Conservation (phyloP, 2,113 vertebrate genomes). For the Clinocottus analis region DNA sequence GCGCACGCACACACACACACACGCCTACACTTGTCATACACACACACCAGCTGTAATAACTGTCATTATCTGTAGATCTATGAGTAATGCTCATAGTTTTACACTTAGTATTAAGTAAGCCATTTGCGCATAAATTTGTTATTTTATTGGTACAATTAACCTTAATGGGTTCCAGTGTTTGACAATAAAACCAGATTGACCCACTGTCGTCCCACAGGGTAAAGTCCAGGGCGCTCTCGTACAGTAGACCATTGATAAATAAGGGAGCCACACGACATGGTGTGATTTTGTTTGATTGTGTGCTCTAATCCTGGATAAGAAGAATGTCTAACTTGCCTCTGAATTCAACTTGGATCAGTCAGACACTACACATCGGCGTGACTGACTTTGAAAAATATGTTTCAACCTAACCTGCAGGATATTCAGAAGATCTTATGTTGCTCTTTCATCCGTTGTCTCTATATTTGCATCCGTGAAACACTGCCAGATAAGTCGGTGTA, state of each 20-base stretch:
- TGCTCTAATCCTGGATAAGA: not conserved
- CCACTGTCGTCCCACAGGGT: slow-evolving; percentile 24
- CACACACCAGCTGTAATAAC: not conserved
- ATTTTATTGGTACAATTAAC: slow-evolving; percentile 47
- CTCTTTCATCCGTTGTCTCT: not conserved
- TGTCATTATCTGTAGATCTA: slow-evolving; percentile 40
- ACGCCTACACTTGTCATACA: not conserved
- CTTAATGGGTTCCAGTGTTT: slow-evolving; percentile 33
- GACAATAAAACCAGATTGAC: slow-evolving; percentile 35
- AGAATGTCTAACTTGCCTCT: not conserved
- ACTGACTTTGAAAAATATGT: too few species aligned
- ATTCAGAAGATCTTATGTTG: not conserved
- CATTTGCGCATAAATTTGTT: slow-evolving; percentile 22
- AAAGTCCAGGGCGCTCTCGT: slow-evolving; percentile 34
- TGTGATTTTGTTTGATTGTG: not conserved
- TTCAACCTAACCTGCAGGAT: not conserved
- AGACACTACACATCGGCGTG: not conserved
- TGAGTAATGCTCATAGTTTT: slow-evolving; percentile 53
- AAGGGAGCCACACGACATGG: not conserved
- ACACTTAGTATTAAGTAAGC: slow-evolving; percentile 33
- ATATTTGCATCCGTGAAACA: not conserved
- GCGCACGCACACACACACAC: not conserved
- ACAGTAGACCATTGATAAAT: slow-evolving; percentile 3
- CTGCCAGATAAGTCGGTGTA: not conserved
- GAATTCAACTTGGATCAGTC: not conserved